Evolutionary conservation across 2,888 invertebrate genomes (phyloP).

Genomic region (Bibio marci): DNA sequence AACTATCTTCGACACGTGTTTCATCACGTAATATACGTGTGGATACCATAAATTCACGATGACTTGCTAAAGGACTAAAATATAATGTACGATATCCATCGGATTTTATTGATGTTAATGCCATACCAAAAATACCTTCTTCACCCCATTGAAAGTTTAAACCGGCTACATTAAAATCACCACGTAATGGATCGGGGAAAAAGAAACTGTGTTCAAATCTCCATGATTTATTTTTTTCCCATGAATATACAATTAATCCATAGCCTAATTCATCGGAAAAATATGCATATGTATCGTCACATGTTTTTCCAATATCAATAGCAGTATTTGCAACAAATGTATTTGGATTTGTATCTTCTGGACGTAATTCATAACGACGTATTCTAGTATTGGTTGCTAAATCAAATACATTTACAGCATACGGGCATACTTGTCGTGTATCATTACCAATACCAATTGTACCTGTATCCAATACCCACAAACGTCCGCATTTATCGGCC

Average conservation of each 20-base stretch:
- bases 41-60: conserved; percentile 62
- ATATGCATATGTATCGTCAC: conserved; percentile 63
- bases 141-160: conserved; percentile 73
- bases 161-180: conserved; percentile 62
- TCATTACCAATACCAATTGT: conserved; percentile 65
- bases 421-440: conserved; percentile 62
- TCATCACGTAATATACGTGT: conserved; percentile 55
- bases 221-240: conserved; percentile 61
- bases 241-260: conserved; percentile 63
- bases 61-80: conserved; percentile 64
- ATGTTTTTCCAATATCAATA: conserved; percentile 56
- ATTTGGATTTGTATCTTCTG: conserved; percentile 55
- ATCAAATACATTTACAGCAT: conserved; percentile 61
- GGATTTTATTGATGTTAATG: conserved; percentile 44
- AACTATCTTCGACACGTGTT: conserved; percentile 45
- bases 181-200: conserved; percentile 61
- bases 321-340: conserved; percentile 78
- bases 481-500: conserved; percentile 58
- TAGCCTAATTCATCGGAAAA: conserved; percentile 70
- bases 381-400: conserved; percentile 52
- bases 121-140: conserved; percentile 67
- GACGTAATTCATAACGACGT: conserved; percentile 46
- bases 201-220: conserved; percentile 62
- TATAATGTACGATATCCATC: conserved; percentile 56
- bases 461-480: conserved; percentile 73